phyloP scores from a whole-genome alignment of 2,797 vertebrate species.

The Ctenochaetus hawaiiensis region DNA sequence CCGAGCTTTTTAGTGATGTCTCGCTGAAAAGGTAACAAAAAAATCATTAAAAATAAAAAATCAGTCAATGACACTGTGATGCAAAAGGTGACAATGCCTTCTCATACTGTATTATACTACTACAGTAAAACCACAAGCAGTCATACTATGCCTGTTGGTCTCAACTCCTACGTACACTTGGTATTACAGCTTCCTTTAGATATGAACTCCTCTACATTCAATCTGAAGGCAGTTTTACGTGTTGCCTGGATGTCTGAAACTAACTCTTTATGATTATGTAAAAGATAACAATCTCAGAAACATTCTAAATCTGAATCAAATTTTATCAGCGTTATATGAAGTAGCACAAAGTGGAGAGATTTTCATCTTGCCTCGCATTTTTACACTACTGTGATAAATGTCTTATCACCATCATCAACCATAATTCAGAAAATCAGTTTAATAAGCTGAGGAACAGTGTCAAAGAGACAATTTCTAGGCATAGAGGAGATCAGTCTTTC shows the following conservation, averaged over 20 bases:
- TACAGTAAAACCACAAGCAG: not conserved
- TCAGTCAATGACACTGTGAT: not conserved
- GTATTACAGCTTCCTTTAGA: too few species aligned
- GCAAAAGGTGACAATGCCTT: not conserved
- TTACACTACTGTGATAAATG: not conserved
- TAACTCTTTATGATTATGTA: not conserved
- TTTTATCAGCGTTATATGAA: too few species aligned
- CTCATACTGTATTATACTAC: not conserved
- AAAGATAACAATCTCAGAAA: not conserved
- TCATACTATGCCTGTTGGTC: not conserved
- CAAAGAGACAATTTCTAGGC: too few species aligned
- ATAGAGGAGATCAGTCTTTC: not conserved
- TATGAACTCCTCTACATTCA: too few species aligned
- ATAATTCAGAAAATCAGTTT: not conserved
- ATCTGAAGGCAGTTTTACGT: too few species aligned
- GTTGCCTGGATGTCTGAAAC: too few species aligned
- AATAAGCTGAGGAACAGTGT: not conserved
- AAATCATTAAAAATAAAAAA: not conserved
- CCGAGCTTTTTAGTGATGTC: conserved; percentile 98
- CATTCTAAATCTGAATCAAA: too few species aligned
- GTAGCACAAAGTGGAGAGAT: not conserved
- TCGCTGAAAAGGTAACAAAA: conserved; percentile 82
- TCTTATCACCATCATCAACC: not conserved
- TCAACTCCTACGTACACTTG: too few species aligned
- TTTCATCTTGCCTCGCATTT: not conserved